Conservation (phyloP, 1,140 invertebrate species). For the Drosophila auraria region DNA sequence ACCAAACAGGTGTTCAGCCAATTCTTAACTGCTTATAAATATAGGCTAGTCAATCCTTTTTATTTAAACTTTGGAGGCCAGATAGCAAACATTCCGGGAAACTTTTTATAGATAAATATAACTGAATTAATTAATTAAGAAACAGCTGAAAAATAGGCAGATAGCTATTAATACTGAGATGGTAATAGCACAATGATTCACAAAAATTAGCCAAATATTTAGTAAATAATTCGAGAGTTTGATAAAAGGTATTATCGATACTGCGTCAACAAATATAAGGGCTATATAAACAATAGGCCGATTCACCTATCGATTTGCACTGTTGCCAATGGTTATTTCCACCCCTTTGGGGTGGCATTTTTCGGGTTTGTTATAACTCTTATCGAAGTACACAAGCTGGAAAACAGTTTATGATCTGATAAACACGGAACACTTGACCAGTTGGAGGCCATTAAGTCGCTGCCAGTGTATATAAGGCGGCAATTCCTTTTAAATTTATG, state of each 20-base stretch:
- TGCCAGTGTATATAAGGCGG: conserved; percentile 20
- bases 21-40: conserved; percentile 1
- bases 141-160: conserved; percentile 18
- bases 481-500: conserved; percentile 57
- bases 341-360: conserved; percentile 22
- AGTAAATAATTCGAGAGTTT: conserved; percentile 22
- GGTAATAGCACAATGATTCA: conserved; percentile 36
- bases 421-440: conserved; percentile 48
- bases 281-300: conserved; percentile 40
- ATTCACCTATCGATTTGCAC: conserved; percentile 28
- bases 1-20: conserved; percentile 9
- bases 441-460: conserved; percentile 33
- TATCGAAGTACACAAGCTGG: conserved; percentile 41
- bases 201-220: conserved; percentile 30
- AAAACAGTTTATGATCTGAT: conserved; percentile 50
- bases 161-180: conserved; percentile 11
- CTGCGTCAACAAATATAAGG: conserved; percentile 36
- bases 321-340: conserved; percentile 42
- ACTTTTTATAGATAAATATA: conserved; percentile 27
- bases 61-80: neutral
- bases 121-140: conserved; percentile 25
- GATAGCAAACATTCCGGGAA: conserved; percentile 34
- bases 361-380: conserved; percentile 31
- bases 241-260: conserved; percentile 31
- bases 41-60: conserved; percentile 12